Evolutionary conservation across 2,888 invertebrate genomes (phyloP).

Genomic region (Thera britannica): DNA sequence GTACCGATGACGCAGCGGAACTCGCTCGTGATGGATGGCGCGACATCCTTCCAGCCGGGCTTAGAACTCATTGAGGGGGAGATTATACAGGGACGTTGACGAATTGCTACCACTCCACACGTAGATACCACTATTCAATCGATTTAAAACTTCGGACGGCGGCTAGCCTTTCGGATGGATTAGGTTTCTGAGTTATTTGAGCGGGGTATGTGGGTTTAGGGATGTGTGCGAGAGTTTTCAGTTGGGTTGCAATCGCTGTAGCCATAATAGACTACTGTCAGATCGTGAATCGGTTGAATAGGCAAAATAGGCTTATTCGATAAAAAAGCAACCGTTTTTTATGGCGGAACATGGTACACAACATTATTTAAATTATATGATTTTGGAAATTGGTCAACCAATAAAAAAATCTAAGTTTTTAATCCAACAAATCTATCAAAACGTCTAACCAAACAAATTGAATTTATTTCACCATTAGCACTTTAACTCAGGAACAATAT

Average conservation of each 20-base stretch:
- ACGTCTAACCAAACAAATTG: too few relatives aligned
- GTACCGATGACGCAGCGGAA: conserved; percentile 61
- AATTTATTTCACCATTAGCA: too few relatives aligned
- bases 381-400: too few relatives aligned
- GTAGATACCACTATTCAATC: conserved; percentile 75
- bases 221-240: neutral
- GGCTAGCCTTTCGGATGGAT: conserved; percentile 40
- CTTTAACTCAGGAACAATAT: too few relatives aligned
- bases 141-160: conserved; percentile 68
- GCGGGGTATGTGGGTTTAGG: neutral
- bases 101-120: conserved; percentile 73
- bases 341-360: too few relatives aligned
- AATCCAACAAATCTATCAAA: too few relatives aligned
- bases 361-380: too few relatives aligned
- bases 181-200: conserved; percentile 37
- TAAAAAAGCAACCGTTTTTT: too few relatives aligned
- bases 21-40: conserved; percentile 75
- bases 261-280: too few relatives aligned
- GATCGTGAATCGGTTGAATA: too few relatives aligned
- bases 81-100: conserved; percentile 81
- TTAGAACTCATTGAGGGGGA: conserved; percentile 78
- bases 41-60: conserved; percentile 69
- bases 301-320: too few relatives aligned
- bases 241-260: neutral
- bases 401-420: too few relatives aligned